These are phyloP conservation scores for Neolamprologus brichardi DNA, from an alignment of 2,113 vertebrate species.

Conservation along the genomic window DNA sequence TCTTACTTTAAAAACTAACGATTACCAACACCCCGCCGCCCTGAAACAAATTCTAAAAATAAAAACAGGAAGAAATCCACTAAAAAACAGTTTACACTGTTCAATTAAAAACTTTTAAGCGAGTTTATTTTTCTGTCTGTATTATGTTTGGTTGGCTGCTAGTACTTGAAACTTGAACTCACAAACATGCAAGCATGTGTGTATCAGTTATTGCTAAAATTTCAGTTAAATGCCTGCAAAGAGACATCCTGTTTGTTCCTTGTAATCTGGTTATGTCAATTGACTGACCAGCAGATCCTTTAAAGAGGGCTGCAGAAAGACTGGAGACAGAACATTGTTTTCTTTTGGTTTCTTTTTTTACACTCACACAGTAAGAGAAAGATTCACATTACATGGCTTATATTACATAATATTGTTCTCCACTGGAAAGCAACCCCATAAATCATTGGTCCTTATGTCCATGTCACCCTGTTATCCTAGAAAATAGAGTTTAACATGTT, in stretches of 20 bases:
- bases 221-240: slow-evolving; percentile 15
- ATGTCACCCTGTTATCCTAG: background rate
- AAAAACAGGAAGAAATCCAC: background rate
- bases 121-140: background rate
- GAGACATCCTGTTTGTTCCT: slow-evolving; percentile 23
- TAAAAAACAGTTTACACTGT: background rate
- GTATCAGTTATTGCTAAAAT: background rate
- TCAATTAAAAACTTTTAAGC: background rate
- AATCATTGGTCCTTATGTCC: background rate
- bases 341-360: slow-evolving; percentile 2
- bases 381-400: background rate
- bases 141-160: background rate
- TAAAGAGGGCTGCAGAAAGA: background rate
- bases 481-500: background rate
- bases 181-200: background rate
- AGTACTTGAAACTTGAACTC: background rate
- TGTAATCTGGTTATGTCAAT: slow-evolving; percentile 29
- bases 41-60: background rate
- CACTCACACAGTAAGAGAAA: background rate
- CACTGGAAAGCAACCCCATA: background rate
- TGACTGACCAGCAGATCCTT: slow-evolving; percentile 14
- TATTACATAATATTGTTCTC: background rate
- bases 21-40: background rate
- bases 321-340: slow-evolving; percentile 7
- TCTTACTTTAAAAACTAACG: background rate